Percentiles rank a stretch among this genome's conserved stretches.
These are phyloP conservation scores for Xerus rutilus DNA, from an alignment of 2,797 vertebrate genomes.

Conservation along the genomic window DNA sequence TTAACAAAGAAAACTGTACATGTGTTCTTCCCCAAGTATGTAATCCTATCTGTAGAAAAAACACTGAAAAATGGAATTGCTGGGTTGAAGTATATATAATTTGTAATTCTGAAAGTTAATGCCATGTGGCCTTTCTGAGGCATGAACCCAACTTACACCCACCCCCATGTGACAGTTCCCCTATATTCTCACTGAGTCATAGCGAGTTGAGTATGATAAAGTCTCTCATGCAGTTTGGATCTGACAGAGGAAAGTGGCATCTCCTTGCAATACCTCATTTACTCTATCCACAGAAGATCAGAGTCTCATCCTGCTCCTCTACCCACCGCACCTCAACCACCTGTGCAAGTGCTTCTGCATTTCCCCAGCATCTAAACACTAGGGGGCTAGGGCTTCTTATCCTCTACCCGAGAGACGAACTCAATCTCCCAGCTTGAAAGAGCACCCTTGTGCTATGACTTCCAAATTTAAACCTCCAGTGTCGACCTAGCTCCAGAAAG, in stretches of 20 bases:
- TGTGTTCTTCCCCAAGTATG: neutral
- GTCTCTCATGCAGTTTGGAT: neutral
- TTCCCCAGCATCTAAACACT: accelerated
- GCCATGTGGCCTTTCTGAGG: neutral
- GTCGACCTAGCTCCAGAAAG: neutral
- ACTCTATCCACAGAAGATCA: neutral
- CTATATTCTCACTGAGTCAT: neutral
- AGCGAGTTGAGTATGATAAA: accelerated
- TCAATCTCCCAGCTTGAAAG: neutral
- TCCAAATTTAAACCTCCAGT: neutral
- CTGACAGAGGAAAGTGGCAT: neutral
- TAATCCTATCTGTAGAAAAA: neutral
- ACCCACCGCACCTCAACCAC: neutral
- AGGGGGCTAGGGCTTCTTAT: neutral
- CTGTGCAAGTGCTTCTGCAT: neutral
- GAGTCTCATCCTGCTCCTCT: neutral
- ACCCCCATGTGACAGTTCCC: neutral
- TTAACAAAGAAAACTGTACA: neutral
- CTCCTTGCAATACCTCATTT: neutral
- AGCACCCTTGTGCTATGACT: neutral
- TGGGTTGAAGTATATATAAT: neutral
- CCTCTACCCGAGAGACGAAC: neutral
- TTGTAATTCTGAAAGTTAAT: neutral
- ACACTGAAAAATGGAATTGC: neutral
- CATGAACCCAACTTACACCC: neutral